These are phyloP conservation scores for Muscina levida DNA, from an alignment of 2,888 invertebrate species.

Conservation along the genomic window DNA sequence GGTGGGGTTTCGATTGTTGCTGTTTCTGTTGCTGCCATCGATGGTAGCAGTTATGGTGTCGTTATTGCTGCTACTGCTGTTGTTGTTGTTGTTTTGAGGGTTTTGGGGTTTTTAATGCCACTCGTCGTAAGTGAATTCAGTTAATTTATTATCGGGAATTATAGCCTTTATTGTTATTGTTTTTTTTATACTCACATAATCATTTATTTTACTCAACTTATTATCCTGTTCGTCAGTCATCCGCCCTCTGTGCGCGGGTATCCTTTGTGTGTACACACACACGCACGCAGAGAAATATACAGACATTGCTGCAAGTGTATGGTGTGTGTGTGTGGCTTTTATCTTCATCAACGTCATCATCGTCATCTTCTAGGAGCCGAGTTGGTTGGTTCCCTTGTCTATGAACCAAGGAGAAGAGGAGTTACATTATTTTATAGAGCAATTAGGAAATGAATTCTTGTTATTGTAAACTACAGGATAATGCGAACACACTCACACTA, in stretches of 20 bases:
- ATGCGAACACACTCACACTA: neutral
- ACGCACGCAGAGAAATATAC: neutral
- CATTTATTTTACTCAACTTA: constrained; percentile 58
- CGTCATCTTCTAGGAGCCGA: constrained; percentile 13
- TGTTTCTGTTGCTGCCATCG: neutral
- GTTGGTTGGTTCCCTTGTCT: constrained; percentile 12
- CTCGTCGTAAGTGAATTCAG: constrained; percentile 76
- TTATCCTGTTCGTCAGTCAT: constrained; percentile 41
- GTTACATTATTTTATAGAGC: constrained; percentile 55
- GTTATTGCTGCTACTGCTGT: constrained; percentile 29
- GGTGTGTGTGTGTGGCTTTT: too few relatives aligned
- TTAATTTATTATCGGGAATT: constrained; percentile 78
- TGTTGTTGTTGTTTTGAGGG: constrained; percentile 42
- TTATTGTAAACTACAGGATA: constrained; percentile 45
- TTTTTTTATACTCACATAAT: constrained; percentile 55
- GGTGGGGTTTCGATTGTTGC: constrained; percentile 7
- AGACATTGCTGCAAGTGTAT: too few relatives aligned
- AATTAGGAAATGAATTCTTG: constrained; percentile 77
- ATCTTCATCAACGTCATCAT: constrained; percentile 7
- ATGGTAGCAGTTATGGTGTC: too few relatives aligned
- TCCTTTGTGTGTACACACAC: neutral
- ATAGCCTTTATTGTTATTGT: constrained; percentile 75
- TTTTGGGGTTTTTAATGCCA: constrained; percentile 56
- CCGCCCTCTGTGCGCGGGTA: constrained; percentile 12
- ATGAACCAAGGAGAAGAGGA: too few relatives aligned